Base-by-base conservation (phyloP, 2,797 vertebrate genomes). In the Cygnus olor region DNA sequence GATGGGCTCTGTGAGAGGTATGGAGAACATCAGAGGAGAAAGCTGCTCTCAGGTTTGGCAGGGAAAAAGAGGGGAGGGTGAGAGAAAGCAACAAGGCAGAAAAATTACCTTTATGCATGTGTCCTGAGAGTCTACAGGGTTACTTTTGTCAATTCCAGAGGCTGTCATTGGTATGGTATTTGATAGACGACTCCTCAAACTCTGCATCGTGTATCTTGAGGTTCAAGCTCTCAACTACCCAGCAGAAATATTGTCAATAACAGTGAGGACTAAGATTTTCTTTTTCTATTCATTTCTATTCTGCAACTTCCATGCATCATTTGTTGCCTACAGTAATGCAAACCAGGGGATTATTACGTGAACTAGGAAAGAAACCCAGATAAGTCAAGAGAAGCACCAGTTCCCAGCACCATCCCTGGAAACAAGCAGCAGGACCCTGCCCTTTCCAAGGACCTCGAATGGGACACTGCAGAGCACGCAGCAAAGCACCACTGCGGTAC, bases 121-220 rank as follows among this genome's bases (percentile, higher is more conserved):
- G 27, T 14, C 11, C 69, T 3, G 32, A 42, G 45, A 21, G 54
- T 42, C 42, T 53, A 2, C 42, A 47, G 47, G 0, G 4, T 28
- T 24, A 9, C 44, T 49, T 2, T 1, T 61, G 51, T 32, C 73
- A 19, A n/a, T 1, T 12, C 32, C 24, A 51, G 53, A 3, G 2
- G 25, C 1, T 11, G 69, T 8, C 7, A 5, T 1, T 53, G 9
- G 2, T 28, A 38, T 2, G 1, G 0, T 14, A 6, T 8, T 63
- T 58, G 36, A 54, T 2, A 54, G 28, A 51, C 13, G 40, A 15
- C 56, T 74, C 24, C 74, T 54, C 61, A 22, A 3, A 2, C 21
- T 58, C 73, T 12, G 15, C 24, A 11, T 1, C 3, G 20, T 27
- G 4, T 6, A 1, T 25, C 44, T 74, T 30, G 3, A 36, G 65